Conservation (phyloP, 2,888 invertebrate genomes). For the Tortricodes alternella region DNA sequence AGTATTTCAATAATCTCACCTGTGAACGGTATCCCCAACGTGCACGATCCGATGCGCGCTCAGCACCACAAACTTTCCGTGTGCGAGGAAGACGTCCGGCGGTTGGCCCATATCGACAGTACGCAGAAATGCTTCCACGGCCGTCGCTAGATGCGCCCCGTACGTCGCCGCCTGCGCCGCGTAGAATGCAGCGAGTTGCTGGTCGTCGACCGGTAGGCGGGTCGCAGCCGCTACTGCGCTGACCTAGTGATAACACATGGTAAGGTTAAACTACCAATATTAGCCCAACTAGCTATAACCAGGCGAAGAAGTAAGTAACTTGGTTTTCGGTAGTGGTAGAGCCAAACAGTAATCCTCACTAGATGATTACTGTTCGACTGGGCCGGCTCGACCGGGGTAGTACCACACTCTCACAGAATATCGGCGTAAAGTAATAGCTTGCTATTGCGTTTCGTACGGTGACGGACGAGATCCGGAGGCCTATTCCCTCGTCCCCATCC, state of each 20-base stretch:
- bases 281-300: too few relatives aligned
- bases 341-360: too few relatives aligned
- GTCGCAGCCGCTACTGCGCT: constrained; percentile 79
- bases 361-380: too few relatives aligned
- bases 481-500: too few relatives aligned
- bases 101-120: constrained; percentile 97
- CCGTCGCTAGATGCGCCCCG: constrained; percentile 91
- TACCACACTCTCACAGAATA: too few relatives aligned
- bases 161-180: constrained; percentile 93
- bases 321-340: too few relatives aligned
- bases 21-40: constrained; percentile 95
- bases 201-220: constrained; percentile 88
- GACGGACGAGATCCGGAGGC: too few relatives aligned
- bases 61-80: constrained; percentile 96
- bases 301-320: too few relatives aligned
- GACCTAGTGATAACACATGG: constrained; percentile 47
- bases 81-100: constrained; percentile 95
- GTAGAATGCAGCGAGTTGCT: constrained; percentile 93
- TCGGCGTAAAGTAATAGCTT: too few relatives aligned
- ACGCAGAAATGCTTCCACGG: constrained; percentile 95
- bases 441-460: too few relatives aligned
- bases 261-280: neutral
- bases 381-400: too few relatives aligned
- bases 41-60: constrained; percentile 96
- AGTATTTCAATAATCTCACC: constrained; percentile 43